Evolutionary conservation across 2,113 vertebrate species (phyloP), one percentile per base, ranked within the genome.

Genomic region (Alligator mississippiensis): DNA sequence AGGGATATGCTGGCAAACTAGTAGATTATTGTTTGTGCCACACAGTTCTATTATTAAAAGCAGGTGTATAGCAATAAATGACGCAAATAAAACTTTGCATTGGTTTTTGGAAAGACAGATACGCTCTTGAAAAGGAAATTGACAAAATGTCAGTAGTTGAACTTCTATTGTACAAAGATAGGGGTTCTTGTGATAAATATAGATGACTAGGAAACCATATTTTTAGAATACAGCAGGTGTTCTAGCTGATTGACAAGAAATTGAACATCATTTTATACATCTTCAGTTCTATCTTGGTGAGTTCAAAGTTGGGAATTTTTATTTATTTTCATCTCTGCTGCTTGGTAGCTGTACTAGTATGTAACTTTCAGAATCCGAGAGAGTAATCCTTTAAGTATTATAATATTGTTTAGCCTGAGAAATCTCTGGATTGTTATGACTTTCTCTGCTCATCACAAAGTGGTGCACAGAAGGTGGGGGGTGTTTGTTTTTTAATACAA

Each of bases 41-140:
- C n/a, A 24, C 54, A 60, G 3, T 79, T 93, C 22, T 87, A 22
- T 85, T 94, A 47, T 84, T 86, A 64, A 94, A 96, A 60, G 79
- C 63, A 76, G 55, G 10, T n/a, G 12, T 64, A 15, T 84, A 86
- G 68, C 3, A 4, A 18, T 84, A 38, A 94, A 21, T 66, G 80
- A 82, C 74, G 84, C 12, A 92, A 87, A 54, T 47, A 55, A 28
- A 89, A 77, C 15, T 11, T 66, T 62, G 13, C 12, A 54, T 3
- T 34, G 27, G 27, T 92, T 88, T 80, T 25, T 78, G 22, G 82
- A 79, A 91, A 93, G 57, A 9, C 13, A 27, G 2, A 13, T 87
- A 6, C 2, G 10, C 82, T 60, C 15, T 58, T 93, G 81, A 84
- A 87, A 91, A 82, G 57, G 86, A 94, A 90, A 82, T 57, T 80